Percentiles rank a stretch among this genome's conserved stretches.
Conservation (phyloP, 1,140 invertebrate genomes). For the Pinna nobilis region DNA sequence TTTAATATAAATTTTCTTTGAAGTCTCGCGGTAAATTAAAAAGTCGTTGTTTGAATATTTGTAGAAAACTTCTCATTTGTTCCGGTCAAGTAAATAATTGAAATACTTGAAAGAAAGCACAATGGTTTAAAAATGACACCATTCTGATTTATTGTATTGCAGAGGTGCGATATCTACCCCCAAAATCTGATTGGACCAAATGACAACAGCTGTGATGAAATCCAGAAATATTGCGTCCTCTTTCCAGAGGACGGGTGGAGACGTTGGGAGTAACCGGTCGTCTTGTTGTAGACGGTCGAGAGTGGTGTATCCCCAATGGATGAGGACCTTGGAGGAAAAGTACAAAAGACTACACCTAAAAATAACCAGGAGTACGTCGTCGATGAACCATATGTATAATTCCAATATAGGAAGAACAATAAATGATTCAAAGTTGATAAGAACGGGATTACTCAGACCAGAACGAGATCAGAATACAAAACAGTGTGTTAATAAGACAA, state of each 20-base stretch:
- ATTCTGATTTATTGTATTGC: background rate
- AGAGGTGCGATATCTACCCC: background rate
- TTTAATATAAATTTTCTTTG: too few relatives aligned
- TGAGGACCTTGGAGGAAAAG: conserved; percentile 54
- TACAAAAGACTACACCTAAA: conserved; percentile 56
- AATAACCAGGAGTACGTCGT: conserved; percentile 38
- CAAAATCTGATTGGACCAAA: too few relatives aligned
- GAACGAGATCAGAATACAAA: background rate
- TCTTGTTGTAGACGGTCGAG: background rate
- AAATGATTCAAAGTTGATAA: background rate
- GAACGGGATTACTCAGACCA: background rate
- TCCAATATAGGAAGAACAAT: conserved; percentile 16
- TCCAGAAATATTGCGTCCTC: background rate
- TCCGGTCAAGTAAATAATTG: too few relatives aligned
- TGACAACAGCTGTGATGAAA: conserved; percentile 7
- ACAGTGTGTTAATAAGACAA: background rate
- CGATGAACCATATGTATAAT: conserved; percentile 39
- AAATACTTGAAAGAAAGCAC: too few relatives aligned
- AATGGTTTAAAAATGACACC: background rate
- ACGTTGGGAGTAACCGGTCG: background rate
- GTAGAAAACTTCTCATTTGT: too few relatives aligned
- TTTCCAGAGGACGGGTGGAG: background rate
- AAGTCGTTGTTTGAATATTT: too few relatives aligned
- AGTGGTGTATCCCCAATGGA: conserved; percentile 49
- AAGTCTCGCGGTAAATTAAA: too few relatives aligned